These are phyloP conservation scores for Cariama cristata DNA, from an alignment of 2,113 vertebrate species.

Conservation along the genomic window DNA sequence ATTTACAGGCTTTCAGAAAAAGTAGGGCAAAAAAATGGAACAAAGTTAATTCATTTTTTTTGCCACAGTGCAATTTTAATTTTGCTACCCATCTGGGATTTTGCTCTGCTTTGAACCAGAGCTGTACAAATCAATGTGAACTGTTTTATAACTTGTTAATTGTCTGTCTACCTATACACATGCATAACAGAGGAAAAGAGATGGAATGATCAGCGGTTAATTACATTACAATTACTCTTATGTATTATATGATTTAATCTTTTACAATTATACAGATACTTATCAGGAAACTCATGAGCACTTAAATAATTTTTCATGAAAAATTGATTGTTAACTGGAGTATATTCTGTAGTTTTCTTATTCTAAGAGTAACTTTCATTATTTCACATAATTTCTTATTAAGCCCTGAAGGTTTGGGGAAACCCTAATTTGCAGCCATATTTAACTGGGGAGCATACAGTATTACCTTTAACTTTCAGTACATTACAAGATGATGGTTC, in stretches of 20 bases:
- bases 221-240: background rate
- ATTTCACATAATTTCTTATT: background rate
- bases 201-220: background rate
- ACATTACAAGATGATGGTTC: background rate
- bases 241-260: background rate
- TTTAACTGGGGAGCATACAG: background rate
- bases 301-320: background rate
- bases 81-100: constrained; percentile 32
- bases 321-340: background rate
- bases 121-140: background rate
- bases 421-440: background rate
- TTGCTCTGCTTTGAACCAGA: background rate
- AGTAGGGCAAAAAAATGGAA: constrained; percentile 42
- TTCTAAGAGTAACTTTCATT: background rate
- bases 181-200: background rate
- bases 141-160: background rate
- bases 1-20: constrained; percentile 48
- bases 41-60: background rate
- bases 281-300: background rate
- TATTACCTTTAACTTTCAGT: background rate
- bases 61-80: background rate
- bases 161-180: background rate
- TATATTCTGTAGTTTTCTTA: background rate
- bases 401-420: background rate
- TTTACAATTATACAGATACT: background rate